Base-by-base conservation (phyloP, 30 jellyfish, hydroid and myxozoan species). In the Morbakka virulenta region DNA sequence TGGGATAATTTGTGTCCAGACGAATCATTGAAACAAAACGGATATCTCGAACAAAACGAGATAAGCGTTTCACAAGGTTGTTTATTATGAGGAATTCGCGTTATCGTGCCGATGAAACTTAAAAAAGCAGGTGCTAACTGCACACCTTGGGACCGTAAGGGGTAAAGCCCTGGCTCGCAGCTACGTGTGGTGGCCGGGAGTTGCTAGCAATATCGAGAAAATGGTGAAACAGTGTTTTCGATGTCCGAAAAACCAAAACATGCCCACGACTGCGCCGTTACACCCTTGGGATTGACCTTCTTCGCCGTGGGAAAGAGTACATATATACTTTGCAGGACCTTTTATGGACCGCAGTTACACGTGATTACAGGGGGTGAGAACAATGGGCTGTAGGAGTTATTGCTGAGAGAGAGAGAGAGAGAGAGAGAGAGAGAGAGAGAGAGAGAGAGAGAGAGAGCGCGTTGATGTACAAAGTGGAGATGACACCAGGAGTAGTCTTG, bases 281-380 rank as follows among this genome's bases (percentile, higher is more conserved):
- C 75, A 28, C 72, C 72, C 69, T 31, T 67, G 79, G 79, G 79
- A 47, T 21, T n/a, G 21, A 14, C 24, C 28, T 12, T 35, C 82
- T n/a, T 11, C 48, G 13, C 83, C 81, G 13, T 74, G 84, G 84
- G 12, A 63, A 11, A 0, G 86, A 20, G 21, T 74, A n/a, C 86
- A 74, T 65, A 26, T 74, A 9, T 85, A 74, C 85, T 31, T 9
- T 35, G 82, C 82, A 9, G 82, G 82, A 35, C 78, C 81, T 0
- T 74, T 74, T 27, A 28, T 32, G 86, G 86, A 86, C 27, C n/a
- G n/a, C n/a, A n/a, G n/a, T n/a, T n/a, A n/a, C n/a, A n/a, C n/a
- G n/a, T n/a, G n/a, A n/a, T n/a, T n/a, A n/a, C n/a, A n/a, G n/a
- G n/a, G n/a, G n/a, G n/a, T n/a, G n/a, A n/a, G n/a, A n/a, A n/a